Conservation (phyloP, 2,113 vertebrate species). For the Hippocampus zosterae region DNA sequence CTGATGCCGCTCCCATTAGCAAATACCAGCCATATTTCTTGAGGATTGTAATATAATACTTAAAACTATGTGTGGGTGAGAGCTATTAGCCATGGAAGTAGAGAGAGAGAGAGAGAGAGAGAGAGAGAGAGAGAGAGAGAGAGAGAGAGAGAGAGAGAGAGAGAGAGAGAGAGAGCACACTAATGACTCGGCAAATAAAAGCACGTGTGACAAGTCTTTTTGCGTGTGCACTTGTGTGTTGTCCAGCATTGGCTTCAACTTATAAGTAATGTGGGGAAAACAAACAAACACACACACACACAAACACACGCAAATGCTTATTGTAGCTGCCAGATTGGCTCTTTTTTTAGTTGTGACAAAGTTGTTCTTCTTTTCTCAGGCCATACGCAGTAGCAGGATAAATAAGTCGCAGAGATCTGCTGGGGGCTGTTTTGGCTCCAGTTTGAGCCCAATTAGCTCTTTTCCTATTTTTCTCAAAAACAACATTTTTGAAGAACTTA, state of each 20-base stretch:
- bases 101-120: no score
- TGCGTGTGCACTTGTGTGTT: background rate
- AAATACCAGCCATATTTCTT: no score
- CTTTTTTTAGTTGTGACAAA: background rate
- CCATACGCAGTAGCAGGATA: background rate
- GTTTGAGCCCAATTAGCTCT: background rate
- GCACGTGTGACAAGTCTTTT: background rate
- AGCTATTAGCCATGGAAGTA: background rate
- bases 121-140: no score
- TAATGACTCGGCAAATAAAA: background rate
- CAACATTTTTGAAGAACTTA: background rate
- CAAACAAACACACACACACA: constrained; percentile 6
- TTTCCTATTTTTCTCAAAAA: background rate
- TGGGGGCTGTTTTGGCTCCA: background rate
- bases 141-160: no score
- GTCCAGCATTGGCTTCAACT: background rate
- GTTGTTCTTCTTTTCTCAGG: background rate
- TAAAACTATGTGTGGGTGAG: no score
- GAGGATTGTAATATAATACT: no score
- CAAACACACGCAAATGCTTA: background rate
- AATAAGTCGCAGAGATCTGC: background rate
- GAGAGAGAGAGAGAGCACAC: background rate
- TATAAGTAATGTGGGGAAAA: constrained; percentile 20
- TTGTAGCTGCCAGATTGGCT: constrained; percentile 23
- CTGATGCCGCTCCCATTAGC: no score